A percentile compares a stretch with the other conserved stretches of the same genome.
These are phyloP conservation scores for Thyatira batis DNA, from an alignment of 2,888 invertebrate species.

Conservation along the genomic window DNA sequence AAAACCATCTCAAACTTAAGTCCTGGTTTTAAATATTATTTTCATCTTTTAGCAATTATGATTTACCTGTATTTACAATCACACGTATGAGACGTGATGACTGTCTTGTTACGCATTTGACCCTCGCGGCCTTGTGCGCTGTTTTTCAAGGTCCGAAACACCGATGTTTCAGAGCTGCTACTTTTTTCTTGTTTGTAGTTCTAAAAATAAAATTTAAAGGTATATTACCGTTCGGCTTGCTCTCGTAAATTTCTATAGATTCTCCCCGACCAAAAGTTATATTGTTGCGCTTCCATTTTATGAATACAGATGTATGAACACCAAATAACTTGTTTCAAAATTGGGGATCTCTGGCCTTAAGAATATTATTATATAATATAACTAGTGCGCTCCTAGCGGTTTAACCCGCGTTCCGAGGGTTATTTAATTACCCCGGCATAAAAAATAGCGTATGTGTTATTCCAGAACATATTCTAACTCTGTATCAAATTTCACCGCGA, in stretches of 20 bases:
- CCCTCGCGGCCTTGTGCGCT: not conserved
- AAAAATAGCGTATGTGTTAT: no score
- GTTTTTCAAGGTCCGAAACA: not conserved
- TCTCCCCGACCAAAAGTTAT: not conserved
- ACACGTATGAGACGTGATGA: not conserved
- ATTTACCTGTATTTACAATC: no score
- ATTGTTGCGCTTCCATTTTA: not conserved
- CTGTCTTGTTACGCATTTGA: constrained; percentile 1
- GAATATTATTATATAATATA: not conserved
- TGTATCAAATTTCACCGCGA: no score
- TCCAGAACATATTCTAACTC: no score
- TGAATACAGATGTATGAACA: not conserved
- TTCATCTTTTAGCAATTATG: no score
- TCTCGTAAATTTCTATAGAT: not conserved
- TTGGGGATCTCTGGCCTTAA: not conserved
- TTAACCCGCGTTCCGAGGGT: no score
- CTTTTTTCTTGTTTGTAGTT: not conserved
- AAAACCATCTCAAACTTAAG: no score
- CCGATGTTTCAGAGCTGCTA: not conserved
- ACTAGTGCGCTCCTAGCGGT: no score
- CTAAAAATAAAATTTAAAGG: not conserved
- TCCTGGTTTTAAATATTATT: no score
- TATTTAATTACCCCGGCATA: no score
- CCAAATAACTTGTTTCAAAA: not conserved
- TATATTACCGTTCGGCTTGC: not conserved